Conservation (phyloP, 2,113 vertebrate genomes). For the Festucalex cinctus region DNA sequence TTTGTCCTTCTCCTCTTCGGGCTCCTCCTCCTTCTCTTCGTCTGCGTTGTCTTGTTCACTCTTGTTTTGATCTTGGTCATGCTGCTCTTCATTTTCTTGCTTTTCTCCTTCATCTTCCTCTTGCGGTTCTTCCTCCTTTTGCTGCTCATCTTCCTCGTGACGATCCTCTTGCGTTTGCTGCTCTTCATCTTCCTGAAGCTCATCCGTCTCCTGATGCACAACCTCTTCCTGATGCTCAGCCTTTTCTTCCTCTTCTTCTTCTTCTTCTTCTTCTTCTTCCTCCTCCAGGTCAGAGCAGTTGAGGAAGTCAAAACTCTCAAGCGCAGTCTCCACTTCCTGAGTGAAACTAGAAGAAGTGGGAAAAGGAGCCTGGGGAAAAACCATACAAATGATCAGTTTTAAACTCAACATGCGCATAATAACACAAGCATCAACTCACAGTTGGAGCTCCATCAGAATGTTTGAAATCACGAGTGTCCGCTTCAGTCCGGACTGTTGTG, state of each 20-base stretch:
- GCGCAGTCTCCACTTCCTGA: conserved; percentile 86
- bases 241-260: conserved; percentile 6
- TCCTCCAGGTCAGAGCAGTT: conserved; percentile 89
- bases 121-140: neutral
- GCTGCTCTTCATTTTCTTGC: neutral
- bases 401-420: neutral
- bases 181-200: conserved; percentile 3
- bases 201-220: conserved; percentile 15
- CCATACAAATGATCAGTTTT: neutral
- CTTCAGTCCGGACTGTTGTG: conserved; percentile 51
- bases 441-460: conserved; percentile 75
- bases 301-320: conserved; percentile 97
- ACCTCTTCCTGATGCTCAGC: conserved; percentile 13
- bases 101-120: conserved; percentile 12
- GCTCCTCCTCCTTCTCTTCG: conserved; percentile 27
- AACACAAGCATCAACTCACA: conserved; percentile 68
- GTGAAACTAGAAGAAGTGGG: conserved; percentile 88
- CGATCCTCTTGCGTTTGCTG: conserved; percentile 7
- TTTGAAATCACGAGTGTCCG: conserved; percentile 81
- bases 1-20: conserved; percentile 17
- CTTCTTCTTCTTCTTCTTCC: conserved; percentile 63
- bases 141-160: conserved; percentile 25
- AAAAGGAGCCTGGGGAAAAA: conserved; percentile 72
- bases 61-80: neutral
- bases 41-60: neutral